Evolutionary conservation across 2,797 vertebrate genomes (phyloP).

Genomic region (Spinibarbus caldwelli): DNA sequence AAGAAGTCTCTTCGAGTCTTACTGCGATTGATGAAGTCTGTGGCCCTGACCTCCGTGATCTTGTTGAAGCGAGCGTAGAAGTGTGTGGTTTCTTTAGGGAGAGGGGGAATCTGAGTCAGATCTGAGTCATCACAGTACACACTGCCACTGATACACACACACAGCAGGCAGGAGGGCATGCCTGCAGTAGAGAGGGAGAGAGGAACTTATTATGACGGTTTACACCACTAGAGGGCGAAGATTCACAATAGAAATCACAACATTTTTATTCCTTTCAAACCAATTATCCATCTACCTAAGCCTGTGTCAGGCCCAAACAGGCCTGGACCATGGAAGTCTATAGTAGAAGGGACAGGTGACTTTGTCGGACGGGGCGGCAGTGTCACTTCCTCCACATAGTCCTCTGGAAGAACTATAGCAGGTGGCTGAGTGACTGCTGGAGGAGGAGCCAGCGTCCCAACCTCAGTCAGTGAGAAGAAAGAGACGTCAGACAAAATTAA

Average conservation of each 20-base stretch:
- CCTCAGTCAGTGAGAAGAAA: slow-evolving; percentile 72
- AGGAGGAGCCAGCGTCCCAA: slow-evolving; percentile 70
- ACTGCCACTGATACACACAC: slow-evolving; percentile 81
- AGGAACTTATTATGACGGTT: background rate
- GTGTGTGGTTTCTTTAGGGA: slow-evolving; percentile 79
- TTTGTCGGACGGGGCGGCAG: slow-evolving; percentile 19
- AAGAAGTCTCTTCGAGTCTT: slow-evolving; percentile 38
- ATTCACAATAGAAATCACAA: background rate
- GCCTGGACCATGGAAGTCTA: slow-evolving; percentile 61
- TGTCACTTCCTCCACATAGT: slow-evolving; percentile 56
- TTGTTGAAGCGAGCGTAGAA: slow-evolving; percentile 85
- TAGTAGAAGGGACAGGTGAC: background rate
- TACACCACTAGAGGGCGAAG: slow-evolving; percentile 32
- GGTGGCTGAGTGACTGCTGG: slow-evolving; percentile 42
- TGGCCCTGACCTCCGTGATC: slow-evolving; percentile 70
- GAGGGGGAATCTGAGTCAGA: slow-evolving; percentile 75
- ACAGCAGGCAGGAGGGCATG: slow-evolving; percentile 81
- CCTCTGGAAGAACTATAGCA: slow-evolving; percentile 29
- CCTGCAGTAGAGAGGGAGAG: slow-evolving; percentile 63
- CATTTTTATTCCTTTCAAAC: background rate
- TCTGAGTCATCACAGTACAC: slow-evolving; percentile 82
- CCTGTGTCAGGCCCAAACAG: slow-evolving; percentile 69
- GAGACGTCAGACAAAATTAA: background rate
- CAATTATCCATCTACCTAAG: slow-evolving; percentile 69
- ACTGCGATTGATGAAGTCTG: slow-evolving; percentile 80